Conservation (phyloP, 2,888 invertebrate genomes). For the Patella depressa region DNA sequence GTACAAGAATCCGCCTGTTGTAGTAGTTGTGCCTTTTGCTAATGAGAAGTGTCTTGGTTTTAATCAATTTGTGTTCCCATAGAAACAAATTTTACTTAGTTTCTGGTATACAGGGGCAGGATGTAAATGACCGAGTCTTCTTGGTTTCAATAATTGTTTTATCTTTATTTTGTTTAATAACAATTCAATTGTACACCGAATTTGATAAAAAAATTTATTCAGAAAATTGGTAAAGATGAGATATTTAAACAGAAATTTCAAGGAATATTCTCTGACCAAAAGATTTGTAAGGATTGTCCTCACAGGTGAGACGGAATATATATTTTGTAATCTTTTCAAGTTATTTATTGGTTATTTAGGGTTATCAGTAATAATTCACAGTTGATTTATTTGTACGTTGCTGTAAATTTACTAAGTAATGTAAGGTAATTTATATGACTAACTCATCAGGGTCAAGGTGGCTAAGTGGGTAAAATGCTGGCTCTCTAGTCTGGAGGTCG, state of each 20-base stretch:
- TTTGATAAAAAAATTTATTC: conserved; percentile 34
- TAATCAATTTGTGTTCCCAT: neutral
- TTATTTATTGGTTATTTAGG: too few species aligned
- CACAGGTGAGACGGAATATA: conserved; percentile 67
- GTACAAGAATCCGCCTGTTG: too few species aligned
- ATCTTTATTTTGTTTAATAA: neutral
- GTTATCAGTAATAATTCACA: too few species aligned
- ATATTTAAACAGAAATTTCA: conserved; percentile 73
- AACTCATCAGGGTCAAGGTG: too few species aligned
- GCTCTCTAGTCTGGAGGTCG: too few species aligned
- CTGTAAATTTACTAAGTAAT: neutral
- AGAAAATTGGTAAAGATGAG: conserved; percentile 70
- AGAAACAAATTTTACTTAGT: neutral
- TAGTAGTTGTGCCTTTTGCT: too few species aligned
- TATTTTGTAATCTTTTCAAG: too few species aligned
- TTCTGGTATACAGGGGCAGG: neutral
- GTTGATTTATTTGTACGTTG: neutral
- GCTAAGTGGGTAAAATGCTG: too few species aligned
- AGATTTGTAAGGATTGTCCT: conserved; percentile 74
- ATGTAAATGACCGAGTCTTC: too few species aligned
- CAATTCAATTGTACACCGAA: neutral
- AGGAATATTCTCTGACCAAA: conserved; percentile 74
- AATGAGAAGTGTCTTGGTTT: neutral
- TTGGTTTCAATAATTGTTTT: neutral
- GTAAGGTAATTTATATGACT: neutral